These are phyloP conservation scores for Gryon sp. DNA, from an alignment of 1,140 invertebrate species.

Conservation along the genomic window DNA sequence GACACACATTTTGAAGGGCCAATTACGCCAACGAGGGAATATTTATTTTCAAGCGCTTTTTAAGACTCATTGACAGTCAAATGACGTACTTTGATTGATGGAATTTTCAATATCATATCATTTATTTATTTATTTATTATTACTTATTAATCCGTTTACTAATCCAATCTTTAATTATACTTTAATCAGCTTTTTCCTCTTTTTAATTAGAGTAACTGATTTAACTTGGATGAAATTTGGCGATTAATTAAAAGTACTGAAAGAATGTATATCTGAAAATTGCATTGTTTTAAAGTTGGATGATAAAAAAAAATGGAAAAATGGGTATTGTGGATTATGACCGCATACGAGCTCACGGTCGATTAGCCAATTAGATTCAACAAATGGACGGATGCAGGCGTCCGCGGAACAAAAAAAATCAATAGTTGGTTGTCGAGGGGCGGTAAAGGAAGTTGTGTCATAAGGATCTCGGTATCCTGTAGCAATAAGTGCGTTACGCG, in stretches of 20 bases:
- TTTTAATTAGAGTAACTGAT: too few relatives aligned
- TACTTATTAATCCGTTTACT: too few relatives aligned
- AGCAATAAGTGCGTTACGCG: slow-evolving; percentile 16
- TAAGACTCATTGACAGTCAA: slow-evolving; percentile 2
- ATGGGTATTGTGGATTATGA: slow-evolving; percentile 14
- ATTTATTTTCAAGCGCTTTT: slow-evolving; percentile 27
- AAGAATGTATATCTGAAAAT: too few relatives aligned
- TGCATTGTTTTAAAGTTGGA: neutral
- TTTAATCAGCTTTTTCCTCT: too few relatives aligned
- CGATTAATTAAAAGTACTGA: too few relatives aligned
- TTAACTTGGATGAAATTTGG: too few relatives aligned
- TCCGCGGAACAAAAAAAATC: slow-evolving; percentile 22
- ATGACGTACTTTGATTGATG: too few relatives aligned
- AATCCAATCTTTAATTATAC: too few relatives aligned
- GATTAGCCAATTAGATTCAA: slow-evolving; percentile 46
- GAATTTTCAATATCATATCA: too few relatives aligned
- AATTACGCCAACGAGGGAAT: slow-evolving; percentile 15
- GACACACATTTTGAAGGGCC: slow-evolving; percentile 47
- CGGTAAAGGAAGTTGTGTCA: slow-evolving; percentile 3
- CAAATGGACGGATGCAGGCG: slow-evolving; percentile 33
- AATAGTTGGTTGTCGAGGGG: slow-evolving; percentile 8
- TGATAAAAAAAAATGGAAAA: neutral
- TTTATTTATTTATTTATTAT: too few relatives aligned
- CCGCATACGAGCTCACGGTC: slow-evolving; percentile 24
- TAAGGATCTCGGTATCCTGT: slow-evolving; percentile 2